These are phyloP conservation scores for Oscheius sp. DNA, from an alignment of 2,888 invertebrate species.

Conservation along the genomic window DNA sequence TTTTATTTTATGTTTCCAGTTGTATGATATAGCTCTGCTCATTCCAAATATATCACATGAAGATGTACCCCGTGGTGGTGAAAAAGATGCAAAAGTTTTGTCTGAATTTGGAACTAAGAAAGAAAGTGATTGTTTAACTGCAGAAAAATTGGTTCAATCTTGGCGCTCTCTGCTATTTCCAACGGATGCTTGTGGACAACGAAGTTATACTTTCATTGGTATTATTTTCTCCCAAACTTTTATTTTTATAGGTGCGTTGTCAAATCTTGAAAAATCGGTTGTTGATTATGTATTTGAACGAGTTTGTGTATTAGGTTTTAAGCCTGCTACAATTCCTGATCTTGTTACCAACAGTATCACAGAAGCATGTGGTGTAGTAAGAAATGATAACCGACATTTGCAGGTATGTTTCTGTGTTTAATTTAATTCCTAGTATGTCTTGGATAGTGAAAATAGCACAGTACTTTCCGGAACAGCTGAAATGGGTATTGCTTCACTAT, in stretches of 20 bases:
- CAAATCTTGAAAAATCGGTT: conserved; percentile 46
- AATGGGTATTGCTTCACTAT: conserved; percentile 68
- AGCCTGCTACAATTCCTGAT: conserved; percentile 63
- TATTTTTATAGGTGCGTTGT: conserved; percentile 33
- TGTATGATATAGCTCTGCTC: conserved; percentile 56
- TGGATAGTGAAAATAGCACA: conserved; percentile 39
- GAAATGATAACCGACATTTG: conserved; percentile 41
- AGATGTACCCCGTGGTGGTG: conserved; percentile 48
- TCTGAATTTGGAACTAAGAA: conserved; percentile 47
- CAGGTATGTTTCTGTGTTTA: conserved; percentile 21
- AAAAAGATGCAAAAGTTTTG: conserved; percentile 40
- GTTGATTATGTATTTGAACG: conserved; percentile 50
- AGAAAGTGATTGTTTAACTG: conserved; percentile 41
- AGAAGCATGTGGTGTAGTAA: conserved; percentile 62
- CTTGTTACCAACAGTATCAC: conserved; percentile 60
- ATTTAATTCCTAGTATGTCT: conserved; percentile 50
- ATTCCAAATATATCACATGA: conserved; percentile 63
- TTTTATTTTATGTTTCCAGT: conserved; percentile 31
- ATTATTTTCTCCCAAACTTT: background rate
- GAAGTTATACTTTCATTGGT: conserved; percentile 65
- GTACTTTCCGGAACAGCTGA: conserved; percentile 70
- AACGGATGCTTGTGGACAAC: conserved; percentile 57
- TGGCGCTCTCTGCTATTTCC: conserved; percentile 64
- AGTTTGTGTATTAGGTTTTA: conserved; percentile 48
- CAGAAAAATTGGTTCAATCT: conserved; percentile 58